phyloP scores from a whole-genome alignment of 2,113 vertebrate genomes.

The Grammomys dolichurus region DNA sequence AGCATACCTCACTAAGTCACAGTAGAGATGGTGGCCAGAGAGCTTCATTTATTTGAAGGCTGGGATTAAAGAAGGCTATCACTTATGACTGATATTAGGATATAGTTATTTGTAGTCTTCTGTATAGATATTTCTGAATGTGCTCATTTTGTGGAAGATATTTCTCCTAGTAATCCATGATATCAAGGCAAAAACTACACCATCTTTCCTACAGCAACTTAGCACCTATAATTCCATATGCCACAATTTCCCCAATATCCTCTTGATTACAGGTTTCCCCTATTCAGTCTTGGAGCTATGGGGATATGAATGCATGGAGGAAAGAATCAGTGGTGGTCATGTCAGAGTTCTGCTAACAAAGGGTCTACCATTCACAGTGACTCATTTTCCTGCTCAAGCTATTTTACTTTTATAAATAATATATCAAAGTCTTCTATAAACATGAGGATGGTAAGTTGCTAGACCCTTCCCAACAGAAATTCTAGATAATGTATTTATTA shows the following conservation, averaged over 20 bases:
- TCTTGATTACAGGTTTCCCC: not conserved
- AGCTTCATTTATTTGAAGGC: rapidly evolving
- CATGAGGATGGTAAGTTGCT: not conserved
- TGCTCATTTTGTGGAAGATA: rapidly evolving
- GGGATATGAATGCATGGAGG: not conserved
- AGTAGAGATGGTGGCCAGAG: not conserved
- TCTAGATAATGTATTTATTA: not conserved
- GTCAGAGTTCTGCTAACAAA: not conserved
- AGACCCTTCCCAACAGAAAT: not conserved
- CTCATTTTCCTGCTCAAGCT: not conserved
- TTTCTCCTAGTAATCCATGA: not conserved
- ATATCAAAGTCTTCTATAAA: not conserved
- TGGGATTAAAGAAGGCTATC: not conserved
- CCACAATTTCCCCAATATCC: not conserved
- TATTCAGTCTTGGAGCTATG: not conserved
- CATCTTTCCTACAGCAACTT: not conserved
- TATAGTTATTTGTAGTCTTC: not conserved
- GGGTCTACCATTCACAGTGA: not conserved
- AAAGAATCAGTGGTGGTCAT: not conserved
- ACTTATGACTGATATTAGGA: not conserved
- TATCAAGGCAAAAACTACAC: not conserved
- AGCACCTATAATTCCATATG: not conserved
- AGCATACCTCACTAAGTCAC: not conserved
- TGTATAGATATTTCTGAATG: not conserved
- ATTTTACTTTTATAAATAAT: not conserved